These are phyloP conservation scores for Gobionotothen gibberifrons DNA, from an alignment of 2,797 vertebrate species.

Conservation along the genomic window DNA sequence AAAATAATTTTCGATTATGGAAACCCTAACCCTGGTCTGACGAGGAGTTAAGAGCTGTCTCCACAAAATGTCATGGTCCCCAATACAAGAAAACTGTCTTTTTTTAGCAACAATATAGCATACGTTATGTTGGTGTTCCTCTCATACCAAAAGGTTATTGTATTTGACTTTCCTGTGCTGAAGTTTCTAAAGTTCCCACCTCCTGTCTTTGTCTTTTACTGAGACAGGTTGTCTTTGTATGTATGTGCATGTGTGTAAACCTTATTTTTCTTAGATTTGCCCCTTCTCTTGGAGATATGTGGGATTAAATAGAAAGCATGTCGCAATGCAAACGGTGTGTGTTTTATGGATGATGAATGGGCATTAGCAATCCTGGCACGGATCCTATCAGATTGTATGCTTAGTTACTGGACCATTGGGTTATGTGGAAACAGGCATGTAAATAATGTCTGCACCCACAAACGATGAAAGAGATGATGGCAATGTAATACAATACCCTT, in stretches of 20 bases:
- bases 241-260: constrained; percentile 12
- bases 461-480: constrained; percentile 45
- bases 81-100: background rate
- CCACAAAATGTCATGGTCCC: background rate
- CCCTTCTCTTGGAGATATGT: constrained; percentile 19
- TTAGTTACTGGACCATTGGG: constrained; percentile 34
- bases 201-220: constrained; percentile 31
- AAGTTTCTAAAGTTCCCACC: constrained; percentile 26
- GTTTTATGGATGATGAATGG: constrained; percentile 62
- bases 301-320: constrained; percentile 1
- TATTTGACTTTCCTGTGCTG: constrained; percentile 30
- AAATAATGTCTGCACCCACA: constrained; percentile 32
- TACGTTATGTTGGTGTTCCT: background rate
- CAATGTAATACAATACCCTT: constrained; percentile 12
- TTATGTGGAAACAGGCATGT: constrained; percentile 30
- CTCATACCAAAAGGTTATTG: constrained; percentile 28
- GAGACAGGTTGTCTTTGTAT: constrained; percentile 1
- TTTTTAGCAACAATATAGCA: background rate
- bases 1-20: no score
- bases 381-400: constrained; percentile 45
- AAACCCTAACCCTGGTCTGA: constrained; percentile 10
- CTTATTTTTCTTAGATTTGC: constrained; percentile 16
- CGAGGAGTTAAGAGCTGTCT: constrained; percentile 7
- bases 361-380: constrained; percentile 33
- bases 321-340: constrained; percentile 23